phyloP scores from a whole-genome alignment of 2,888 invertebrate genomes.

The Drosophila mimetica region DNA sequence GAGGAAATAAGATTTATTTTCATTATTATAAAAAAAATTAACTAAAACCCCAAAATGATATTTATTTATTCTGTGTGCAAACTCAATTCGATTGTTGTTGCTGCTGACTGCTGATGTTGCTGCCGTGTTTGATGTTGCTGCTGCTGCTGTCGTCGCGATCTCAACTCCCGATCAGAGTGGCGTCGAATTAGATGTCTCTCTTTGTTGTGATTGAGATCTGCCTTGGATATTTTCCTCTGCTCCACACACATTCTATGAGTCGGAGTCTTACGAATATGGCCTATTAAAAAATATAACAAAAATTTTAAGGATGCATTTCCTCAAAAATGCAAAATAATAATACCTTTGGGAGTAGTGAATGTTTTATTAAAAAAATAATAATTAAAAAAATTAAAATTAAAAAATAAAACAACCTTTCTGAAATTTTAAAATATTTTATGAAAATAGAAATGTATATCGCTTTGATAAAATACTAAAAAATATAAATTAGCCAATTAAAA shows the following conservation, averaged over 20 bases:
- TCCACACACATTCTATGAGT: not conserved
- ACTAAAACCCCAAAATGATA: not conserved
- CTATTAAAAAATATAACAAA: no score
- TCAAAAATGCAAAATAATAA: no score
- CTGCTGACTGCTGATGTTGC: slow-evolving; percentile 23
- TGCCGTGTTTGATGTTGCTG: slow-evolving; percentile 21
- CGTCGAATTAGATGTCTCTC: slow-evolving; percentile 47
- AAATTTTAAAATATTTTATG: no score
- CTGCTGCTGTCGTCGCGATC: slow-evolving; percentile 44
- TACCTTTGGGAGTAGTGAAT: no score
- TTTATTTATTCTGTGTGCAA: not conserved
- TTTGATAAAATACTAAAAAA: no score
- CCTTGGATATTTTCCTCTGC: slow-evolving; percentile 12
- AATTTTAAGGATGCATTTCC: no score
- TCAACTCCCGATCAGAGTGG: slow-evolving; percentile 17
- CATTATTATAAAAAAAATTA: not conserved
- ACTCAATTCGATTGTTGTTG: not conserved
- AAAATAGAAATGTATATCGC: no score
- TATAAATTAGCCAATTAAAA: no score
- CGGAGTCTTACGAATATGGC: slow-evolving; percentile 12
- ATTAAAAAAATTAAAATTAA: no score
- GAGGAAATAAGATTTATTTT: no score
- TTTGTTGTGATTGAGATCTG: slow-evolving; percentile 55
- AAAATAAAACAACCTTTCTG: no score
- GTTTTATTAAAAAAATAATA: no score